Base-by-base conservation (phyloP, 2,888 invertebrate species). In the Leucoma salicis region DNA sequence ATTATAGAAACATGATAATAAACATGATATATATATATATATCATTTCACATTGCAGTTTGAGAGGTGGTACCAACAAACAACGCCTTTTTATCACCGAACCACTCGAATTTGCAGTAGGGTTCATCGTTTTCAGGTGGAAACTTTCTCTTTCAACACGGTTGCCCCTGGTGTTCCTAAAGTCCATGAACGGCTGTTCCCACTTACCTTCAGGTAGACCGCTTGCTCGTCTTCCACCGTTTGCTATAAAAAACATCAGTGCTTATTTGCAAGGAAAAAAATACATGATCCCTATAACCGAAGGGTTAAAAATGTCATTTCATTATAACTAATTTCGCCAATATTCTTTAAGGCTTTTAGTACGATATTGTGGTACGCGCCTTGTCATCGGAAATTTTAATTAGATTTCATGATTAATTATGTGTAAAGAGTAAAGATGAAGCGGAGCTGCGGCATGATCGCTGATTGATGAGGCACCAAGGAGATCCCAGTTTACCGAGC, bases 331-430 rank as follows among this genome's bases (percentile, higher is more conserved):
- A 63, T 48, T 53, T 59, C 55, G 61, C 57, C 57, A 70, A 74
- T 73, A 65, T 70, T 74, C 63, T 68, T 74, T 69, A 53, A 39
- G 40, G 41, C 53, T 57, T 63, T 66, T 53, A 57, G 56, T 29
- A 57, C 57, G 67, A 68, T 72, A 68, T 65, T 73, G 74, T 63
- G 67, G 70, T 70, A 66, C 70, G 70, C 73, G 87, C 85, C 74
- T 70, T 84, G 89, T 89, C 89, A 89, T 87, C 82, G 76, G 67
- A 73, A 74, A 82, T 88, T 86, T 87, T 87, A 87, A 87, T 89
- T 87, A 88, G 81, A 84, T 82, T 73, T 70, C 63, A 72, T 89
- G 86, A 89, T 89, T 87, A 89, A 89, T 88, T 85, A 85, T 83
- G 71, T 79, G 74, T 82, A 81, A 79, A 70, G 71, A 79, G 79